These are phyloP conservation scores for Microctenopoma steveboyesi DNA, from an alignment of 2,797 vertebrate genomes.

Conservation along the genomic window DNA sequence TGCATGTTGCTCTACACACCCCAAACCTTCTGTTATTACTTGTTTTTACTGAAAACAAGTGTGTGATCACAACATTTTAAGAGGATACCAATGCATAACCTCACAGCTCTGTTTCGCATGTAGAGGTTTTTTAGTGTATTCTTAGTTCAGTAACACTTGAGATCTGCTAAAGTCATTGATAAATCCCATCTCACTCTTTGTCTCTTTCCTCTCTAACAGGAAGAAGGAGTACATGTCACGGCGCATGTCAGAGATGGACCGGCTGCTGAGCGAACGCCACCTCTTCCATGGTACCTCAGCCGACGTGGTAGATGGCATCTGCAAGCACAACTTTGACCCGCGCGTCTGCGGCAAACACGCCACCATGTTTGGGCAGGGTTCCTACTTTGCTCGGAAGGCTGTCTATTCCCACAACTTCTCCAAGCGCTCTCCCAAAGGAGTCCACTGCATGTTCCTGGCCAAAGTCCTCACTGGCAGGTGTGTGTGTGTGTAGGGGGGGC, in stretches of 20 bases:
- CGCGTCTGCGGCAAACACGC: slow-evolving; percentile 97
- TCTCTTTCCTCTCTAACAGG: slow-evolving; percentile 75
- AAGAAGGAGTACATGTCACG: slow-evolving; percentile 99
- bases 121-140: background rate
- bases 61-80: slow-evolving; percentile 24
- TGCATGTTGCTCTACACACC: slow-evolving; percentile 11
- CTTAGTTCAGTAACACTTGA: background rate
- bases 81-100: slow-evolving; percentile 14
- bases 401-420: slow-evolving; percentile 99
- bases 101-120: slow-evolving; percentile 1
- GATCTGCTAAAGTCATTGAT: background rate
- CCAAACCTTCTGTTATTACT: background rate
- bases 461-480: slow-evolving; percentile 95
- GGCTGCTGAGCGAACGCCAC: slow-evolving; percentile 94
- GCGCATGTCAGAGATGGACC: slow-evolving; percentile 91
- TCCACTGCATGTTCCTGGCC: slow-evolving; percentile 99
- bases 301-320: slow-evolving; percentile 97
- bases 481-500: slow-evolving; percentile 48
- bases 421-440: slow-evolving; percentile 91
- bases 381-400: slow-evolving; percentile 97
- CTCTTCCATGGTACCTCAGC: slow-evolving; percentile 98
- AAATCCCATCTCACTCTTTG: background rate
- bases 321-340: slow-evolving; percentile 99
- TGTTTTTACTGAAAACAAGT: slow-evolving; percentile 31
- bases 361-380: slow-evolving; percentile 99